A percentile compares a stretch with the other conserved stretches of the same genome.
Evolutionary conservation across 1,140 invertebrate species (phyloP).

Genomic region (Zaprionus ghesquierei): DNA sequence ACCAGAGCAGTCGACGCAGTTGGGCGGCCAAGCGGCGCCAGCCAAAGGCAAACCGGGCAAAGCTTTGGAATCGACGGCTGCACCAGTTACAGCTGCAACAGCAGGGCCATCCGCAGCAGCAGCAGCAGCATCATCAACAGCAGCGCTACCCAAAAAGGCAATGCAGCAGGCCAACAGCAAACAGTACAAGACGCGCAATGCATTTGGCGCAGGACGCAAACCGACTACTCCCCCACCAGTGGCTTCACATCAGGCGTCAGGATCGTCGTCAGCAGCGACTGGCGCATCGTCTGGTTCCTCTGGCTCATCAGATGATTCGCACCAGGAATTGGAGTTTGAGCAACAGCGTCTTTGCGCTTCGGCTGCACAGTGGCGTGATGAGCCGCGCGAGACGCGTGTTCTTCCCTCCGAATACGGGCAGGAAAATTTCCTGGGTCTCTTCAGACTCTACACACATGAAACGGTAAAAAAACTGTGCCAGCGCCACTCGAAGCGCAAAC

Average conservation of each 20-base stretch:
- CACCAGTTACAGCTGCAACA: background rate
- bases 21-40: background rate
- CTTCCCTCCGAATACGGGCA: conserved; percentile 66
- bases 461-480: conserved; percentile 68
- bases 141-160: background rate
- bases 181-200: conserved; percentile 43
- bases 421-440: conserved; percentile 71
- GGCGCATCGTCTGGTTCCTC: conserved; percentile 44
- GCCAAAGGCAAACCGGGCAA: conserved; percentile 24
- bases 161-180: background rate
- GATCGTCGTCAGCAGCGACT: background rate
- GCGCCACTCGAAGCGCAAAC: conserved; percentile 76
- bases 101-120: background rate
- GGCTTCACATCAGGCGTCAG: background rate
- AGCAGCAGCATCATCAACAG: background rate
- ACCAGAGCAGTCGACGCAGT: background rate
- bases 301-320: conserved; percentile 66
- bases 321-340: conserved; percentile 50
- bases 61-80: background rate
- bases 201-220: conserved; percentile 19
- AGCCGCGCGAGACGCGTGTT: conserved; percentile 59
- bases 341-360: conserved; percentile 52
- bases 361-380: conserved; percentile 60
- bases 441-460: conserved; percentile 68
- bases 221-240: background rate